Evolutionary conservation across 2,113 vertebrate genomes (phyloP), one percentile per base, ranked within the genome.

Genomic region (Takifugu bimaculatus): DNA sequence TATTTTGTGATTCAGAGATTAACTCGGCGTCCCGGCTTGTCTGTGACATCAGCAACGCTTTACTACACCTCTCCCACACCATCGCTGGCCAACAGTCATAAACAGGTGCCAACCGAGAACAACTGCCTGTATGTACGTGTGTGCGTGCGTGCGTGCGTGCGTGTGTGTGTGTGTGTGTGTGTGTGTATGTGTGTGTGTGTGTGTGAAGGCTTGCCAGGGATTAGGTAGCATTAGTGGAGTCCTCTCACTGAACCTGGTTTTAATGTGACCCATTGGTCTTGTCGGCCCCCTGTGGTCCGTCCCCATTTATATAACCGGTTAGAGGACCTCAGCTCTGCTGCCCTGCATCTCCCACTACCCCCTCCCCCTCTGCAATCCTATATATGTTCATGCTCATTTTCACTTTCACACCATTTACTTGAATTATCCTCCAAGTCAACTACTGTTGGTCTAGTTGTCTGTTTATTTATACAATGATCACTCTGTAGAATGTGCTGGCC

Each of bases 181-280:
- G 35, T 39, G 35, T 39, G 35, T 39, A 10, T 39, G 35, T 39
- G 35, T 39, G 35, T 39, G 35, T 60, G 66, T 65, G 32, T 44
- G 55, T 63, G 56, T 39, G 52, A 44, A 4, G 68, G 71, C 76
- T 80, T 80, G 75, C 82, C 63, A 45, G 71, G 75, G 69, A 80
- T 84, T 84, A 83, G 56, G 63, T 26, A 75, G 80, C 68, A 80
- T 83, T 79, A 84, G 64, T 26, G 9, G 58, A 80, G 83, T 43
- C 81, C 87, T 86, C 68, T 79, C 50, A 20, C 52, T 90, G 85
- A 90, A 88, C 89, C 75, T 35, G 56, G 29, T 60, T 83, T 88
- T 82, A 88, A 86, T 80, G 77, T 68, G 69, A 84, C 82, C 84
- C 81, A 77, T 71, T 80, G 62, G 59, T 78, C 64, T 73, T 26